Evolutionary conservation across 2,797 vertebrate species (phyloP), one percentile per base, ranked within the genome.

Genomic region (Coregonus suidteri): DNA sequence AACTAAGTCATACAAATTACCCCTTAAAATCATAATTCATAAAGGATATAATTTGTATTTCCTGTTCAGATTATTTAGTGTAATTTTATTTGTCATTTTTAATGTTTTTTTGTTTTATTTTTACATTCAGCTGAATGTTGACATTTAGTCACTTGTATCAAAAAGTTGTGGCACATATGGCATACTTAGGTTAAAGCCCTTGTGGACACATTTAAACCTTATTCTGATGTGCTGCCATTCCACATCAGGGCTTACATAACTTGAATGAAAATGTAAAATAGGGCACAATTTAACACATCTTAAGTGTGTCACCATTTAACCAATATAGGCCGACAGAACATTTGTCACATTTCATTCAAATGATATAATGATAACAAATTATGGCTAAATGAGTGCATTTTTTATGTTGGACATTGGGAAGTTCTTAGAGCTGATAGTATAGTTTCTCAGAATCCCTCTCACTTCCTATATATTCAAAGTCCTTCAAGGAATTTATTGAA

Each of bases 401-500:
- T 31, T 66, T 7, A 74, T n/a, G 69, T 31, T 69, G 52, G 52
- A 7, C 25, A 52, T 54, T 74, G 3, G 56, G 0, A 0, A 56
- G 6, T 70, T 54, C 80, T 77, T 83, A 13, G 78, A 73, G 75
- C 68, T 53, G 7, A 13, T 15, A 31, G 67, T 53, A 72, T 15
- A n/a, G 31, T 76, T 80, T 77, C 51, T 77, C 65, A 31, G 14
- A 67, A 67, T 67, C 30, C 65, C 4, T 34, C 14, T 16, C 14
- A 31, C 9, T 34, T 65, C 20, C 20, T 18, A 18, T 2, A 9
- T 59, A 59, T 59, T 18, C 7, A 31, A 9, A 67, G 20, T 31
- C 65, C 31, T n/a, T 15, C 16, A 47, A 18, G 15, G 35, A 62
- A 7, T 41, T 70, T 81, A 47, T 80, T 79, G 56, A 87, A 83